Evolutionary conservation across 2,888 invertebrate species (phyloP), one percentile per base, ranked within the genome.

Genomic region (Dendrolimus pini): DNA sequence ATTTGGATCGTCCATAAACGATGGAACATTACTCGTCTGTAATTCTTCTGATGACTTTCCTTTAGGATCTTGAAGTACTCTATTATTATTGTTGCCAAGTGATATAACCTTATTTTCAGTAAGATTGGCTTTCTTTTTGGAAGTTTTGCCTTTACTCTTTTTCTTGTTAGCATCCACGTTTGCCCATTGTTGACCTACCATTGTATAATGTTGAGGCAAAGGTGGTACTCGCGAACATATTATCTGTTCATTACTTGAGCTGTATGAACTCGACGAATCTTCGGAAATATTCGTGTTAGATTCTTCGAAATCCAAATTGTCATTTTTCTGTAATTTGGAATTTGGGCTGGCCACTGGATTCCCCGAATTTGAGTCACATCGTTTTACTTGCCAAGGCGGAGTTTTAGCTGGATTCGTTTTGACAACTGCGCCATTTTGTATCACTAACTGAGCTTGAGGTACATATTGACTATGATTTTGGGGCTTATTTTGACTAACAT

Each of bases 1-100:
- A 72, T 95, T 96, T 0, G 97, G 97, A 82, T 98, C 97, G 67
- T 98, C 97, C 92, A 97, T 94, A 77, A 97, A 97, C 47, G 97
- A 97, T 1, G 96, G 96, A 64, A 93, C 85, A 62, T 92, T 92
- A 63, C 93, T 93, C 66, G 79, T 82, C 41, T 91, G 80, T 60
- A 82, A 75, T 61, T 91, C 83, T 61, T 91, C 91, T 62, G 87
- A 85, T 8, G 83, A 79, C 69, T 89, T 88, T 57, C 72, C 77
- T 79, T 92, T 90, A 9, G 72, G 56, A 55, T 89, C 88, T 60
- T 84, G 82, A 10, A 82, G 60, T 55, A 81, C 66, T 62, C 86
- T 77, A 66, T 86, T 74, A 3, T 86, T 84, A 62, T 87, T 87
- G 60, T 69, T 77, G 2, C 83, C 82, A 62, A 75, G 86, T 6